phyloP scores from a whole-genome alignment of 2,888 invertebrate genomes.

The Rotaria macrura region DNA sequence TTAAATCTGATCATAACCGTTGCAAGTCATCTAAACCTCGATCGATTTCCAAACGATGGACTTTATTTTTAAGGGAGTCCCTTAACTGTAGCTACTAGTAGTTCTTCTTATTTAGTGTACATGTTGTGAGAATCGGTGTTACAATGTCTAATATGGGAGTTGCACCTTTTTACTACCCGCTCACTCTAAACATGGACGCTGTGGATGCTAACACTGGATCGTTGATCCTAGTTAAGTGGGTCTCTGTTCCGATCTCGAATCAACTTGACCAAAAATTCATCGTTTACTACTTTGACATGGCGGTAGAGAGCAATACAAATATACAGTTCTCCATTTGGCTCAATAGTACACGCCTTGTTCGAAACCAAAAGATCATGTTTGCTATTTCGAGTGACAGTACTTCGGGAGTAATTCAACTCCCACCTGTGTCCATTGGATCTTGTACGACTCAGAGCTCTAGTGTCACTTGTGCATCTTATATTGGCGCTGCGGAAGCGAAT shows the following conservation, averaged over 20 bases:
- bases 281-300: background rate
- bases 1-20: no score
- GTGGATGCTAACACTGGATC: background rate
- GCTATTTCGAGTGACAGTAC: background rate
- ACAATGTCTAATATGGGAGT: background rate
- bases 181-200: background rate
- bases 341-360: background rate
- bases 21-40: no score
- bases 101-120: background rate
- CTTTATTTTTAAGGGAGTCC: no score
- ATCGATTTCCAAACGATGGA: no score
- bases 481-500: background rate
- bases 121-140: background rate
- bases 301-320: background rate
- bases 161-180: background rate
- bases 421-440: background rate
- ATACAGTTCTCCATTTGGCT: background rate
- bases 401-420: background rate
- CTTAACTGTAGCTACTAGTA: no score
- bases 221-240: background rate
- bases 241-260: background rate
- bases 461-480: background rate
- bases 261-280: background rate
- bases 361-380: background rate
- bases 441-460: background rate